A percentile compares a stretch with the other conserved stretches of the same genome.
phyloP scores from a whole-genome alignment of 2,113 vertebrate genomes.

The Pyxicephalus adspersus region DNA sequence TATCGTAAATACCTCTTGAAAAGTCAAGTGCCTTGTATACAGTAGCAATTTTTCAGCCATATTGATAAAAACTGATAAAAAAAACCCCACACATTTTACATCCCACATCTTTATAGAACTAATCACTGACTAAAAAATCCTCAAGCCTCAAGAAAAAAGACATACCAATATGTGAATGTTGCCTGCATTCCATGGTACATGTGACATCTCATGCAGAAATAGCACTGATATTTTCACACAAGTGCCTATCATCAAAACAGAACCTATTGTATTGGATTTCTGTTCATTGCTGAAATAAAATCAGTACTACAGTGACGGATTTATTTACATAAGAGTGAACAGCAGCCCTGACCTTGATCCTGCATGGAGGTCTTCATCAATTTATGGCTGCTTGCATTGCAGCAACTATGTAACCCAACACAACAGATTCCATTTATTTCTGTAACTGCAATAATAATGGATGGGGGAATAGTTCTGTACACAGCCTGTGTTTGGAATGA shows the following conservation, averaged over 20 bases:
- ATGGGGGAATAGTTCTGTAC: neutral
- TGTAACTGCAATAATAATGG: neutral
- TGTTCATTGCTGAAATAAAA: neutral
- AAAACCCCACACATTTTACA: no score
- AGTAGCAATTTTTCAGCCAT: no score
- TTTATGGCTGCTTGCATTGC: slow-evolving; percentile 14
- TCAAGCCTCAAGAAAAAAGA: no score
- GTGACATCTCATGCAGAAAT: no score
- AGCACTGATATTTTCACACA: neutral
- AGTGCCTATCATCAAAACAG: neutral
- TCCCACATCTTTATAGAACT: no score
- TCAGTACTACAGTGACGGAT: slow-evolving; percentile 6
- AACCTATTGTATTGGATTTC: neutral
- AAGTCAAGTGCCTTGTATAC: no score
- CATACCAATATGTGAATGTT: no score
- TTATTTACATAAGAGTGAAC: slow-evolving; percentile 9
- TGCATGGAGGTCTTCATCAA: slow-evolving; percentile 20
- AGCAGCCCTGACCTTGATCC: slow-evolving; percentile 14
- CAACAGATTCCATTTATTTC: neutral
- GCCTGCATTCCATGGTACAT: no score
- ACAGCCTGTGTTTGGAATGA: neutral
- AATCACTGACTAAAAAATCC: no score
- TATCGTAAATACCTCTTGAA: no score
- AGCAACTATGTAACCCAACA: slow-evolving; percentile 4
- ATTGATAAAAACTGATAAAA: no score